Evolutionary conservation across 2,888 invertebrate genomes (phyloP).

Genomic region (Drosophila testacea): DNA sequence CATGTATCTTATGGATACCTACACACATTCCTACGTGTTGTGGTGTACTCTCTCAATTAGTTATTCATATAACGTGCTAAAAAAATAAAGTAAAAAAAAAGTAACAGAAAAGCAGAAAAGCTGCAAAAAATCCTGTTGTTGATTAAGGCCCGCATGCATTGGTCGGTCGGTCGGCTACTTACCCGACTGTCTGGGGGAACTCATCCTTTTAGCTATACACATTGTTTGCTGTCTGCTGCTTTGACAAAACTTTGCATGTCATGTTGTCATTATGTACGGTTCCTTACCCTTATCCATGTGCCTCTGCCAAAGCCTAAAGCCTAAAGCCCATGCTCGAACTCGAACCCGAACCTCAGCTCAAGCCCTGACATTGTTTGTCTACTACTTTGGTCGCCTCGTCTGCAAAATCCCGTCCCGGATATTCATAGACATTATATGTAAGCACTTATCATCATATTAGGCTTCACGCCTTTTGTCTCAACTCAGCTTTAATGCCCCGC

Average conservation of each 20-base stretch:
- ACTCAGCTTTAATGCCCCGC: slow-evolving; percentile 28
- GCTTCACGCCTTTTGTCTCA: slow-evolving; percentile 74
- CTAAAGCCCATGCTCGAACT: slow-evolving; percentile 8
- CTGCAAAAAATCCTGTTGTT: slow-evolving; percentile 45
- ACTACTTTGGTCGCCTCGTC: slow-evolving; percentile 59
- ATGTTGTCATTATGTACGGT: slow-evolving; percentile 72
- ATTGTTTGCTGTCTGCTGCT: slow-evolving; percentile 72
- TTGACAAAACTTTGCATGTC: slow-evolving; percentile 77
- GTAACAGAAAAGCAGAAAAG: background rate
- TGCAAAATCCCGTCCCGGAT: slow-evolving; percentile 37
- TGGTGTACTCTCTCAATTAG: slow-evolving; percentile 74
- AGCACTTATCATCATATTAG: slow-evolving; percentile 74
- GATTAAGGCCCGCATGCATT: slow-evolving; percentile 72
- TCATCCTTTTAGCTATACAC: slow-evolving; percentile 49
- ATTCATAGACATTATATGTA: slow-evolving; percentile 69
- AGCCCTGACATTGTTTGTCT: slow-evolving; percentile 65
- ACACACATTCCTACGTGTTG: slow-evolving; percentile 53
- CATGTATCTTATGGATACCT: slow-evolving; percentile 62
- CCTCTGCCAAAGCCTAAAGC: slow-evolving; percentile 8
- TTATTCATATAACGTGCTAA: slow-evolving; percentile 77
- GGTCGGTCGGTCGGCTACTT: slow-evolving; percentile 57
- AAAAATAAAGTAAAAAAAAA: slow-evolving; percentile 34
- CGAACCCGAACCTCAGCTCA: slow-evolving; percentile 7
- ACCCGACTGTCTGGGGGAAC: slow-evolving; percentile 36
- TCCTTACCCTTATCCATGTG: slow-evolving; percentile 22